phyloP scores from a whole-genome alignment of 2,797 vertebrate species.

The Dendrocincla tyrannina region DNA sequence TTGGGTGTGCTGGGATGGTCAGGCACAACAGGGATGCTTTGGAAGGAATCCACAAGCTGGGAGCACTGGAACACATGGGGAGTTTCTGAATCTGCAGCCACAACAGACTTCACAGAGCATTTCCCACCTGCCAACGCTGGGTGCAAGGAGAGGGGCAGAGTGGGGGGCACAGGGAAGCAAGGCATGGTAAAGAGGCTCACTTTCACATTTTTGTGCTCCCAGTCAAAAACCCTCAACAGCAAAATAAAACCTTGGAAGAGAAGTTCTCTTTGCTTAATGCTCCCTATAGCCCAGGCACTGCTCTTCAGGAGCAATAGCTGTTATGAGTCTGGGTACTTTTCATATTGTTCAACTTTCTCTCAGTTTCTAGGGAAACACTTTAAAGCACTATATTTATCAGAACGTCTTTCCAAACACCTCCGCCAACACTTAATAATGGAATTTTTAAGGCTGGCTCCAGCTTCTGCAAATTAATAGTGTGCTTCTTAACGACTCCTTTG shows the following conservation, averaged over 20 bases:
- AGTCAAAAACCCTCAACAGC: background rate
- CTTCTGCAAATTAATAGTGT: background rate
- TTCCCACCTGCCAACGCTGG: background rate
- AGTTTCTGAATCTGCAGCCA: background rate
- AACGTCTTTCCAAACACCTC: slow-evolving; percentile 62
- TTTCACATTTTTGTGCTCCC: background rate
- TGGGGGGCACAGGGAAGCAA: background rate
- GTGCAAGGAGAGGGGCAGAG: background rate
- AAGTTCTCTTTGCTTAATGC: background rate
- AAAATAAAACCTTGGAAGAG: background rate
- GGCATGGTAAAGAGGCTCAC: background rate
- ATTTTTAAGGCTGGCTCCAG: slow-evolving; percentile 43
- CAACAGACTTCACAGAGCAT: accelerated
- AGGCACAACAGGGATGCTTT: background rate
- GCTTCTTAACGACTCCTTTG: background rate
- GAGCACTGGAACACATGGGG: background rate
- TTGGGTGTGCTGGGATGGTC: background rate
- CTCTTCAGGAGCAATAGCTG: background rate
- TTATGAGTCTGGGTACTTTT: slow-evolving; percentile 3
- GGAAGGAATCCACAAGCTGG: background rate
- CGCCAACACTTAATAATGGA: slow-evolving; percentile 62
- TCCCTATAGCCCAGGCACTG: background rate
- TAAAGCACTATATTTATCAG: slow-evolving; percentile 57
- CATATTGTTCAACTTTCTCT: slow-evolving; percentile 36
- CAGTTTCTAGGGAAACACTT: slow-evolving; percentile 72